Evolutionary conservation across 1,140 invertebrate genomes (phyloP).

Genomic region (Caenorhabditis inopinata): DNA sequence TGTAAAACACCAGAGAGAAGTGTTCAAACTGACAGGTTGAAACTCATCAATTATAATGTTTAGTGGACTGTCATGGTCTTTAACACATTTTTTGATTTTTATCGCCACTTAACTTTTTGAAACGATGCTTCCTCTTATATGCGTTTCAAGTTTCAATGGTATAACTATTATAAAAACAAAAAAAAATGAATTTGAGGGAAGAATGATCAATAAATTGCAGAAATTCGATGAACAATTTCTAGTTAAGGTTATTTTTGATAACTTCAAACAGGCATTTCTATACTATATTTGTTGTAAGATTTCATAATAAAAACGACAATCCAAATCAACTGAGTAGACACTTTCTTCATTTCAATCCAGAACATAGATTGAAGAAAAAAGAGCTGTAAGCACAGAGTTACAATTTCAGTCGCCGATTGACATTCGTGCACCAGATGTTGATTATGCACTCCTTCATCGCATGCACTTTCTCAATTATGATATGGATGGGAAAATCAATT

Average conservation of each 20-base stretch:
- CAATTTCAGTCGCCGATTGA: slow-evolving; percentile 61
- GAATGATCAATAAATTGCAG: too few species aligned
- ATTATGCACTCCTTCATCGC: slow-evolving; percentile 54
- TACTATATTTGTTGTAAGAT: too few species aligned
- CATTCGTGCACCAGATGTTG: slow-evolving; percentile 59
- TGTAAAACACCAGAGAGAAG: neutral
- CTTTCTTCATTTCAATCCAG: neutral
- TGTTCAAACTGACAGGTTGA: neutral
- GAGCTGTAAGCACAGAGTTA: neutral
- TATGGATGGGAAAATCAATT: slow-evolving; percentile 50
- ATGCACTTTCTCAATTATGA: slow-evolving; percentile 63
- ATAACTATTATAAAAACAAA: too few species aligned
- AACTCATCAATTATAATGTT: slow-evolving; percentile 22
- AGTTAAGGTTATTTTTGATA: too few species aligned
- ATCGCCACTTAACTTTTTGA: too few species aligned
- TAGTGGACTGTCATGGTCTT: neutral
- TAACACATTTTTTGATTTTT: neutral
- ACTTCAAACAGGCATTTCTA: too few species aligned
- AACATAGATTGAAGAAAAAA: neutral
- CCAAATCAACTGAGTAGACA: too few species aligned
- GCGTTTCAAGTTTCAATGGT: too few species aligned
- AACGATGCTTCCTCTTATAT: too few species aligned
- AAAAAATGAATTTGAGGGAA: too few species aligned
- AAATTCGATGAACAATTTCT: too few species aligned
- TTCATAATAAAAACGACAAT: too few species aligned